Percentiles rank a stretch among this genome's conserved stretches.
These are phyloP conservation scores for Neodiprion lecontei DNA, from an alignment of 1,140 invertebrate species.

Conservation along the genomic window DNA sequence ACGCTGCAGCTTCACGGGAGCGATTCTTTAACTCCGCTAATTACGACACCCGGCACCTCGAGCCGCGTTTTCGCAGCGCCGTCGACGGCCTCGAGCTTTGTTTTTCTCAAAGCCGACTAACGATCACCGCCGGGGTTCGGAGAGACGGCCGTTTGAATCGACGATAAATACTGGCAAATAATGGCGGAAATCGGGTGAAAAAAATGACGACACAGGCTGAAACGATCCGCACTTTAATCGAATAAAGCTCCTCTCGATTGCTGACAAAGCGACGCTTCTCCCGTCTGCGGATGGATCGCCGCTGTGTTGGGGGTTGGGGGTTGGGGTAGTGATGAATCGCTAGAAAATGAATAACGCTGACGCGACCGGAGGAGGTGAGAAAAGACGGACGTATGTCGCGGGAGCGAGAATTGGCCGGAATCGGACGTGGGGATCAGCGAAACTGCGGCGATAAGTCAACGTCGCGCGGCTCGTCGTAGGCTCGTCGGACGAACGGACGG, in stretches of 20 bases:
- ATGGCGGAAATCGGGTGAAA: not conserved
- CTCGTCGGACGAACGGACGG: not conserved
- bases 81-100: no score
- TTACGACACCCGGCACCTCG: not conserved
- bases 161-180: not conserved
- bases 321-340: not conserved
- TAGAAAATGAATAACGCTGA: not conserved
- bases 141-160: not conserved
- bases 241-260: not conserved
- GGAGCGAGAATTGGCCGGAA: not conserved
- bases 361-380: not conserved
- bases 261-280: no score
- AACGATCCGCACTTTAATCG: not conserved
- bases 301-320: not conserved
- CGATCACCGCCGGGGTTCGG: not conserved
- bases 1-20: not conserved
- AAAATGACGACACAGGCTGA: not conserved
- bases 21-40: constrained; percentile 1
- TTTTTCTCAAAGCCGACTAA: not conserved
- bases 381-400: constrained; percentile 1
- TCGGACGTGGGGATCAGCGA: not conserved
- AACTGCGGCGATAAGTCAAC: constrained; percentile 3
- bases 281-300: no score
- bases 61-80: not conserved
- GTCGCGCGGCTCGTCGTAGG: no score